Base-by-base conservation (phyloP, 2,888 invertebrate genomes). In the Latrodectus hesperus region DNA sequence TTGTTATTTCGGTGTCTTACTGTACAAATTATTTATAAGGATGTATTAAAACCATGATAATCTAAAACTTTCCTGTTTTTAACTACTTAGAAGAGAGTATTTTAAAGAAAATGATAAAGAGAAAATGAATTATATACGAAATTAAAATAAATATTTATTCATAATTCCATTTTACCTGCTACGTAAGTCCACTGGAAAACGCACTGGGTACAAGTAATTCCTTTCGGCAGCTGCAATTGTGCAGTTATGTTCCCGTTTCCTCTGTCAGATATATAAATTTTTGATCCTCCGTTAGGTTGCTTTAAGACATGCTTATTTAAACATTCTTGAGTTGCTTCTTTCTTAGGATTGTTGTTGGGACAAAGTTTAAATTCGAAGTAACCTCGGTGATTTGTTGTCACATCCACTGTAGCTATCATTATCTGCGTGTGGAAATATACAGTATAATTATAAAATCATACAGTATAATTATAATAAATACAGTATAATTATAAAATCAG, bases 321-420 rank as follows among this genome's bases (percentile, higher is more conserved):
- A 90, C 97, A 97, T 2, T 95, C 94, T 91, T 97, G 96, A 5
- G 96, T 96, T 8, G 90, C 91, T 92, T 96, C 96, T 89, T 94
- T 94, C 53, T 94, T 94, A 0, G 96, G 95, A 92, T 97, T 96
- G 91, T 96, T 96, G 91, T 96, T 95, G 2, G 96, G 95, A 91
- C 97, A 97, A 6, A 96, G 91, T 88, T 96, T 93, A 92, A 97
- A 97, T 92, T 97, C 96, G 91, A 97, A 97, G 92, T 94, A 96
- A 3, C 97, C 97, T 91, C 95, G 94, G 92, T 97, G 97, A 91
- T 95, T 96, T 53, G 97, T 97, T 0, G 97, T 97, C n/a, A 97
- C 92, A 91, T 97, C 96, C 0, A 97, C 94, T 89, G 95, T 94
- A 83, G 97, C 94, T 14, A 94, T 94, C 89, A 97, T 95, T 0